Evolutionary conservation across 2,888 invertebrate species (phyloP).

Genomic region (Lasioglossum leucozonium): DNA sequence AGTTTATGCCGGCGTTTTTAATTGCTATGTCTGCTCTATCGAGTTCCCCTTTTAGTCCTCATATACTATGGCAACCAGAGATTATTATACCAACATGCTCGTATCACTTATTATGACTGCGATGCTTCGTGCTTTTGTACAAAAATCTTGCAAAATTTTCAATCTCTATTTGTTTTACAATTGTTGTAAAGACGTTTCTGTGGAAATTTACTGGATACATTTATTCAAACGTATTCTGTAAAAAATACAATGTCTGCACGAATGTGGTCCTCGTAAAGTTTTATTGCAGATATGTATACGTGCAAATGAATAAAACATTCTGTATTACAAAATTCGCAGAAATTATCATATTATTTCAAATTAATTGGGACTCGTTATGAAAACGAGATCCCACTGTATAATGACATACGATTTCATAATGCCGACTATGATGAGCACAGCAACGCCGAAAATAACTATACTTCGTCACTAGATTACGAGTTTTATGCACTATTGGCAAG

Average conservation of each 20-base stretch:
- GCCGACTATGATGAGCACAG: neutral
- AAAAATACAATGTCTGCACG: no score
- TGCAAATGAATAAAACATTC: neutral
- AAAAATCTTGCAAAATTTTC: neutral
- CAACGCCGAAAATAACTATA: neutral
- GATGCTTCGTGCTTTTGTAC: neutral
- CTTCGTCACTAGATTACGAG: neutral
- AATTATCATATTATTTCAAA: neutral
- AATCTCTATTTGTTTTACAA: neutral
- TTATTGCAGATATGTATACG: neutral
- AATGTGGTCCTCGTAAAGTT: no score
- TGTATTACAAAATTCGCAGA: neutral
- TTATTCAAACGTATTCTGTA: neutral
- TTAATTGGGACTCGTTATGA: neutral
- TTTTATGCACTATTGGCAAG: neutral
- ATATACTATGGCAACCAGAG: neutral
- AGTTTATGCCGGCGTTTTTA: neutral
- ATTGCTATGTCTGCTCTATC: constrained; percentile 2
- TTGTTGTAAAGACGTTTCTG: neutral
- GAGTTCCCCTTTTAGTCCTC: neutral
- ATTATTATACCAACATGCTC: neutral
- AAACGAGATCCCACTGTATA: neutral
- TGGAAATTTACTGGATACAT: neutral
- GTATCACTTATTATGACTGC: neutral
- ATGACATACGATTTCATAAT: neutral